Evolutionary conservation across 2,113 vertebrate genomes (phyloP), one percentile per base, ranked within the genome.

Genomic region (Dromiciops gliroides): DNA sequence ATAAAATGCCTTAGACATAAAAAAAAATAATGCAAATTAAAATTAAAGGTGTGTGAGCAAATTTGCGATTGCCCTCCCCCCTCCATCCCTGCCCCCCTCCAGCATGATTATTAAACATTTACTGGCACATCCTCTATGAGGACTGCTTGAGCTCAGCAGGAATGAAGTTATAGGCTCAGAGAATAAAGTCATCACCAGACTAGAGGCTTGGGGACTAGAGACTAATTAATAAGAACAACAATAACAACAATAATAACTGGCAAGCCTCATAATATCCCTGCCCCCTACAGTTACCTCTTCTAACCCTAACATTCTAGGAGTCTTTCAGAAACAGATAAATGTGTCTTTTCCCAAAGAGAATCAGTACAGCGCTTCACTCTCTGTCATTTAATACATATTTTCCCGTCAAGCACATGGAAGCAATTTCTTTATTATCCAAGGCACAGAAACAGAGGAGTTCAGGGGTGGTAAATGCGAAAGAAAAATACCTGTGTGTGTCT

Each of bases 391-490:
- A 94, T 94, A 95, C 96, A 94, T 96, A 90, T 95, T 97, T 97
- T 97, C 97, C 97, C 94, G 96, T 96, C 96, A 96, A 53, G 51
- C 97, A 97, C 96, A 97, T 97, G 97, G 98, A 97, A 97, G 96
- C 96, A 97, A 97, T 98, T 98, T 97, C 95, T 96, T 94, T 95
- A 97, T 97, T 92, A 95, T 94, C 95, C 94, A 83, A 95, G 94
- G 90, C 96, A 91, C 95, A 50, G 0, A 94, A 95, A 93, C 56
- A 67, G 95, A 96, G 50, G 91, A 93, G 90, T 92, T 94, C 0
- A 6, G 95, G 48, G n/a, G 92, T 95, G 93, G 91, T 83, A 37
- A 95, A 47, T 96, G 94, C 95, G 91, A 96, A 96, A 96, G 56
- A 92, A 75, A 60, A 60, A 93, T 56, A 7, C 6, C 26, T 51